A percentile compares a stretch with the other conserved stretches of the same genome.
These are phyloP conservation scores for Eriocheir sinensis DNA, from an alignment of 1,140 invertebrate species.

Conservation along the genomic window DNA sequence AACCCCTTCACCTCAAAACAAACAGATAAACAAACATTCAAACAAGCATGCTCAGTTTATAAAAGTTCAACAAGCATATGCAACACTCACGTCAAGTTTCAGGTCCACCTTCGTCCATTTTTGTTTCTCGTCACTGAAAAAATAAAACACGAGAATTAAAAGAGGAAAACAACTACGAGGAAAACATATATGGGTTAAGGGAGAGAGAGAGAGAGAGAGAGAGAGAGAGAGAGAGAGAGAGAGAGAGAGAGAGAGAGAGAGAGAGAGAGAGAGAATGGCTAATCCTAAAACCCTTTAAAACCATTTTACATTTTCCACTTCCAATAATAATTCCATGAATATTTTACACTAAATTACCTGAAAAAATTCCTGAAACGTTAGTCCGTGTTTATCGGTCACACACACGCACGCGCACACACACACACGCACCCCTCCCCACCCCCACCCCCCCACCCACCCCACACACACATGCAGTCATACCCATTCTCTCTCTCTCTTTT, in stretches of 20 bases:
- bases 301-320: not conserved
- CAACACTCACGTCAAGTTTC: too few species aligned
- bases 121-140: too few species aligned
- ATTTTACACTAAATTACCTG: not conserved
- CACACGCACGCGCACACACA: slow-evolving; percentile 6
- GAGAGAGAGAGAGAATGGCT: not conserved
- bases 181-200: too few species aligned
- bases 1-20: too few species aligned
- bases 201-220: slow-evolving; percentile 21
- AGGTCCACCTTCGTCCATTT: too few species aligned
- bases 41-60: too few species aligned
- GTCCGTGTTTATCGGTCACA: not conserved
- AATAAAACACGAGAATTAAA: too few species aligned
- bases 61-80: too few species aligned
- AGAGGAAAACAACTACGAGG: too few species aligned
- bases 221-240: slow-evolving; percentile 15
- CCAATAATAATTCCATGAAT: slow-evolving; percentile 6
- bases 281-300: not conserved
- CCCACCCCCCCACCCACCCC: not conserved
- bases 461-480: not conserved
- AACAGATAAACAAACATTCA: too few species aligned
- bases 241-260: too few species aligned
- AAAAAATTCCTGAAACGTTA: slow-evolving; percentile 14
- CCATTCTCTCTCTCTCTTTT: not conserved
- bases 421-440: not conserved